Conservation (phyloP, 2,888 invertebrate genomes). For the Chrysina gloriosa region DNA sequence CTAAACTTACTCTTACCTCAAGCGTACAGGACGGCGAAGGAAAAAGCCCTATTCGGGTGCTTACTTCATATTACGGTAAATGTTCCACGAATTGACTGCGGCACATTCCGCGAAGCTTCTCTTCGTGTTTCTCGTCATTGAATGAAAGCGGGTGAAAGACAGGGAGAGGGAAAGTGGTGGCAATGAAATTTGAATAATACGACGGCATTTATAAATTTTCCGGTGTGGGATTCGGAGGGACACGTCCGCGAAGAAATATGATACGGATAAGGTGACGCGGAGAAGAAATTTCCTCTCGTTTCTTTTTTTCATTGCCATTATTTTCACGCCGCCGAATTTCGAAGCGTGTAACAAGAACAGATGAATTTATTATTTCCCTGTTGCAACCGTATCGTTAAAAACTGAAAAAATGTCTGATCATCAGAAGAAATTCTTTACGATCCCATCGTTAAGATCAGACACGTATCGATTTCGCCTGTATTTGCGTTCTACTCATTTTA, state of each 20-base stretch:
- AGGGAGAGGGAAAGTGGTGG: not conserved
- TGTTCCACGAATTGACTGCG: constrained; percentile 26
- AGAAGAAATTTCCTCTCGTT: not conserved
- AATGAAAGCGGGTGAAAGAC: not conserved
- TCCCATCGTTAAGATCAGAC: no score
- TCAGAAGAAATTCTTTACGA: no score
- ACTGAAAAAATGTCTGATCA: no score
- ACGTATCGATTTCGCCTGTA: no score
- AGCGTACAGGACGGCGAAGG: not conserved
- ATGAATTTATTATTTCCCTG: no score
- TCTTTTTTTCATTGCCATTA: not conserved
- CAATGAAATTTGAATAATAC: constrained; percentile 41
- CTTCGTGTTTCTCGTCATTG: constrained; percentile 1
- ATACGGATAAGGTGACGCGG: not conserved
- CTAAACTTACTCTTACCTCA: not conserved
- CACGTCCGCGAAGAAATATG: constrained; percentile 7
- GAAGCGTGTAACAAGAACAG: not conserved
- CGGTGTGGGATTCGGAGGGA: not conserved
- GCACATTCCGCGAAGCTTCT: constrained; percentile 5
- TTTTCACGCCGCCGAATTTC: constrained; percentile 4
- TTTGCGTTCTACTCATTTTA: no score
- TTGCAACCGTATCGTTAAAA: no score
- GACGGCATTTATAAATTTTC: constrained; percentile 16
- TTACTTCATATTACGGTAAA: constrained; percentile 15
- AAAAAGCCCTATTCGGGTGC: not conserved